Conservation (phyloP, 92 coral and sea anemone genomes). For the Nematostella vectensis region DNA sequence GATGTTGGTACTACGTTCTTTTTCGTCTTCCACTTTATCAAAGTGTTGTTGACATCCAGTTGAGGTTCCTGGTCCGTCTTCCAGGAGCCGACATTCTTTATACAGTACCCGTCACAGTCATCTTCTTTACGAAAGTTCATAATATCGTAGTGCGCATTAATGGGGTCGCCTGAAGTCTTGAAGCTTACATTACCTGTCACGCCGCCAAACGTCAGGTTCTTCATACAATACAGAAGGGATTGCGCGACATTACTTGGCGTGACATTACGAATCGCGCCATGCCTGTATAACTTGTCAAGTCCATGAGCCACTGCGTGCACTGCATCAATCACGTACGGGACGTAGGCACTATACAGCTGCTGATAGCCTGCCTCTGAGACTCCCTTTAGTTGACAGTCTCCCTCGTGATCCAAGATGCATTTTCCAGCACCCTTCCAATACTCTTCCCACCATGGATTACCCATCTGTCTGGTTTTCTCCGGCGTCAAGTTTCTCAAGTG, state of each 20-base stretch:
- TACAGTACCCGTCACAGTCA: neutral
- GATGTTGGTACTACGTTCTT: slow-evolving; percentile 11
- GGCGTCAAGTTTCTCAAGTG: slow-evolving; percentile 4
- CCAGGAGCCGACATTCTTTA: neutral
- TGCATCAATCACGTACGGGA: slow-evolving; percentile 13
- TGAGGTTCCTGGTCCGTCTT: neutral
- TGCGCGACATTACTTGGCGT: neutral
- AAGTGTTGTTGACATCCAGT: neutral
- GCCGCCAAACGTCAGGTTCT: neutral
- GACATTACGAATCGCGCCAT: neutral
- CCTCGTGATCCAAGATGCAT: neutral
- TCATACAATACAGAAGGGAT: neutral
- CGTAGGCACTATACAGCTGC: neutral
- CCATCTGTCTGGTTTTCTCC: neutral
- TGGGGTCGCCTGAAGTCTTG: slow-evolving; percentile 1
- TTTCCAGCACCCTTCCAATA: slow-evolving; percentile 3
- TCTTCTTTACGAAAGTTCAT: neutral
- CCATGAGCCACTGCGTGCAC: slow-evolving; percentile 17
- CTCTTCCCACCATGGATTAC: slow-evolving; percentile 13
- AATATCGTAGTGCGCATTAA: slow-evolving; percentile 2
- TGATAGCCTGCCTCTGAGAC: neutral
- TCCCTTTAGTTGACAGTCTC: no score
- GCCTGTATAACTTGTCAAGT: neutral
- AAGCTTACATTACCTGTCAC: slow-evolving; percentile 7
- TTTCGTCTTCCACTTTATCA: neutral